Evolutionary conservation across 2,797 vertebrate genomes (phyloP).

Genomic region (Denticeps clupeoides): DNA sequence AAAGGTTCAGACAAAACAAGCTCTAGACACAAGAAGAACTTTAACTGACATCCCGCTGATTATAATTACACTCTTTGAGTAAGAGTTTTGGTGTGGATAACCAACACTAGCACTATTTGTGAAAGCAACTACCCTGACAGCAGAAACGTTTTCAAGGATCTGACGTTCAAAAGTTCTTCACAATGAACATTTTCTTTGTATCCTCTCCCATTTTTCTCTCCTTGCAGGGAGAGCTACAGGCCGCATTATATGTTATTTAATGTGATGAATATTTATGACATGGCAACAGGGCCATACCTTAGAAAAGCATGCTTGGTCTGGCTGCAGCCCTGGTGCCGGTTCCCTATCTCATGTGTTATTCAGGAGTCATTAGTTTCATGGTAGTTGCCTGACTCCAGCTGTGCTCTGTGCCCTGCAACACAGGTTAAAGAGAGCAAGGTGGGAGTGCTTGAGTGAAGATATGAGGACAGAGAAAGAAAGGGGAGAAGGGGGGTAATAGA

Average conservation of each 20-base stretch:
- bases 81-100: no score
- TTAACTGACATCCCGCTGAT: slow-evolving; percentile 4
- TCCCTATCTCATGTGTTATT: slow-evolving; percentile 13
- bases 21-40: slow-evolving; percentile 8
- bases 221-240: no score
- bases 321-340: neutral
- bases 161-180: no score
- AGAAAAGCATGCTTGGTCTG: neutral
- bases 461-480: neutral
- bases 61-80: slow-evolving; percentile 11
- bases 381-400: slow-evolving; percentile 2
- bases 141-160: no score
- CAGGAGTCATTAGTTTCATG: slow-evolving; percentile 14
- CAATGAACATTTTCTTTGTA: no score
- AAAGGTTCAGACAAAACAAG: slow-evolving; percentile 11
- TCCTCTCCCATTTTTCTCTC: no score
- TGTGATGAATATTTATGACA: slow-evolving; percentile 6
- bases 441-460: neutral
- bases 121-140: neutral
- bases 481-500: neutral
- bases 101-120: no score
- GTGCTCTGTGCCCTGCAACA: neutral
- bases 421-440: neutral
- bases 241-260: no score
- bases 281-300: neutral